A percentile compares a stretch with the other conserved stretches of the same genome.
These are phyloP conservation scores for Dolichoris vasculosae DNA, from an alignment of 1,140 invertebrate species.

Conservation along the genomic window DNA sequence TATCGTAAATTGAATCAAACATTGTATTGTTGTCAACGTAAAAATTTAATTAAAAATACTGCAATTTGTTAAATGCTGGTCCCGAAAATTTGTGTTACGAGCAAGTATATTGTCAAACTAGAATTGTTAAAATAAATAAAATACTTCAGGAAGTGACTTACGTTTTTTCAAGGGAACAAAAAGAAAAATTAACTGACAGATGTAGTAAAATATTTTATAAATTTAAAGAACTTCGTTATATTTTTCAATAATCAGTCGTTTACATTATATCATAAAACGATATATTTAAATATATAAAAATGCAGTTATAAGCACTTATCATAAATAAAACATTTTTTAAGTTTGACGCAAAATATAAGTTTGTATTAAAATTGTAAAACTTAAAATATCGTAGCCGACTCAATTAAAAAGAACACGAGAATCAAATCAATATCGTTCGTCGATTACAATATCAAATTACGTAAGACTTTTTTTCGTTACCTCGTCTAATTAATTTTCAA, in stretches of 20 bases:
- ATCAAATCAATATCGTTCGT: background rate
- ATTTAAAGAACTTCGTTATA: background rate
- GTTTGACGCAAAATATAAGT: background rate
- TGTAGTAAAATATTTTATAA: background rate
- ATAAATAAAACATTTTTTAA: background rate
- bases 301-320: background rate
- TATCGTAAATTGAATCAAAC: background rate
- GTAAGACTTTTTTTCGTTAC: background rate
- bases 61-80: background rate
- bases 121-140: background rate
- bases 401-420: background rate
- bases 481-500: background rate
- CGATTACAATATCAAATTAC: constrained; percentile 19
- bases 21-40: background rate
- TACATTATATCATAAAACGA: background rate
- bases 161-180: background rate
- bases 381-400: background rate
- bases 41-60: background rate
- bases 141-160: background rate
- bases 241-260: background rate
- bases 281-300: background rate
- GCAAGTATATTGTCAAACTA: background rate
- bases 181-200: background rate
- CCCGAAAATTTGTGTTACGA: background rate
- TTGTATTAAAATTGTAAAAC: background rate